Conservation (phyloP, 2,888 invertebrate species). For the Digitonthophagus gazella region DNA sequence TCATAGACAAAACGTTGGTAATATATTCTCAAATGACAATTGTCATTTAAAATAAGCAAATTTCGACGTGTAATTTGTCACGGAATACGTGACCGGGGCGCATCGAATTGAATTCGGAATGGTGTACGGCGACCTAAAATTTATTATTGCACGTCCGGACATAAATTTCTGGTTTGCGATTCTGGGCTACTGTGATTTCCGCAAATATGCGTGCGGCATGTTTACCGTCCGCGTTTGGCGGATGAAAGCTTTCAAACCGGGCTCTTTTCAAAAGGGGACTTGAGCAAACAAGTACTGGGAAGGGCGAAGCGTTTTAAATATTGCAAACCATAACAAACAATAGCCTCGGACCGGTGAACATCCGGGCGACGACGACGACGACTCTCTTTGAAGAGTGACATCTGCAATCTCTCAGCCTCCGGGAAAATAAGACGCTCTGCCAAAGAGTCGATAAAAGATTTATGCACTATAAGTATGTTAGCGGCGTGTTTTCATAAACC, state of each 20-base stretch:
- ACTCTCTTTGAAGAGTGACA: constrained; percentile 5
- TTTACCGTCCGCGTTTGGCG: neutral
- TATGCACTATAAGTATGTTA: constrained; percentile 15
- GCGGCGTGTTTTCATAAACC: constrained; percentile 17
- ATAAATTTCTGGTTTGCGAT: neutral
- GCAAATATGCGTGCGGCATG: neutral
- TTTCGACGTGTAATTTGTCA: neutral
- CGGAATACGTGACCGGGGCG: neutral
- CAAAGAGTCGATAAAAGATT: constrained; percentile 14
- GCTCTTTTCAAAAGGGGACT: neutral
- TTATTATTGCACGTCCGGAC: neutral
- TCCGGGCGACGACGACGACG: neutral
- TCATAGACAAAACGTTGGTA: neutral
- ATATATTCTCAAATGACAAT: neutral
- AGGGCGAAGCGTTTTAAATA: neutral
- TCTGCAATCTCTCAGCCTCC: constrained; percentile 10
- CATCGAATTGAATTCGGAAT: neutral
- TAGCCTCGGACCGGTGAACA: neutral
- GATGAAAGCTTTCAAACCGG: neutral
- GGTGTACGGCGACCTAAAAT: neutral
- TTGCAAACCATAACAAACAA: neutral
- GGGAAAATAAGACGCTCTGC: neutral
- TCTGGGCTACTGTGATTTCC: neutral
- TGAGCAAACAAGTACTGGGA: neutral
- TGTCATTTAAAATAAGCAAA: neutral